These are phyloP conservation scores for Brachynemurus nebulosus DNA, from an alignment of 2,888 invertebrate species.

Conservation along the genomic window DNA sequence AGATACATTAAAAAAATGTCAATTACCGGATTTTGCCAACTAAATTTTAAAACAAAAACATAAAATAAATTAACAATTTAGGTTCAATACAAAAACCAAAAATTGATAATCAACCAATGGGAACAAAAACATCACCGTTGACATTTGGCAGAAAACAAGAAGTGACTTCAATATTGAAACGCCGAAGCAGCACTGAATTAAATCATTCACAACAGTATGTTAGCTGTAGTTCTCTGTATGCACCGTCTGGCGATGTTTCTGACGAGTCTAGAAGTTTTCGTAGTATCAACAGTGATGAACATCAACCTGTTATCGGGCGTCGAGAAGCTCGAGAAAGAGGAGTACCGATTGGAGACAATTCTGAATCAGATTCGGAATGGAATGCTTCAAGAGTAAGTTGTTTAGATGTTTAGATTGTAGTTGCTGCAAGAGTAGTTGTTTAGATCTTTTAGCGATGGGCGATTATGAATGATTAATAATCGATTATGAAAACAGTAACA, in stretches of 20 bases:
- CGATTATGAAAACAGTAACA: too few relatives aligned
- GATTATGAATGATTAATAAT: too few relatives aligned
- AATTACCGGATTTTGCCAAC: constrained; percentile 15
- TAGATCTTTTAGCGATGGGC: not conserved
- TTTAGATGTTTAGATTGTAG: too few relatives aligned
- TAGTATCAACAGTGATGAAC: constrained; percentile 53
- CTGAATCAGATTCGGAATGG: constrained; percentile 65
- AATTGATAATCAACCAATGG: constrained; percentile 22
- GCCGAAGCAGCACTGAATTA: too few relatives aligned
- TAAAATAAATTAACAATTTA: constrained; percentile 27
- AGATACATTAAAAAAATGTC: too few relatives aligned
- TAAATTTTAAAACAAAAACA: constrained; percentile 15
- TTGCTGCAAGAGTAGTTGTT: not conserved
- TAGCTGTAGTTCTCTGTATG: too few relatives aligned
- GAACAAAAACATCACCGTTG: constrained; percentile 22
- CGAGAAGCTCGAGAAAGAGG: constrained; percentile 44
- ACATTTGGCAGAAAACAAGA: constrained; percentile 33
- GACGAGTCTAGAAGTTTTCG: constrained; percentile 52
- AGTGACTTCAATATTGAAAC: constrained; percentile 43
- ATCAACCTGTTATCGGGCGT: constrained; percentile 39
- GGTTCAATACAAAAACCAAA: constrained; percentile 24
- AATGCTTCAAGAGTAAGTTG: constrained; percentile 45
- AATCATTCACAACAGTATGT: too few relatives aligned
- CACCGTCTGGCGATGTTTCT: constrained; percentile 40
- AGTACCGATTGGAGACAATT: constrained; percentile 36